Evolutionary conservation across 2,797 vertebrate genomes (phyloP), one percentile per base, ranked within the genome.

Genomic region (Hirundo rustica): DNA sequence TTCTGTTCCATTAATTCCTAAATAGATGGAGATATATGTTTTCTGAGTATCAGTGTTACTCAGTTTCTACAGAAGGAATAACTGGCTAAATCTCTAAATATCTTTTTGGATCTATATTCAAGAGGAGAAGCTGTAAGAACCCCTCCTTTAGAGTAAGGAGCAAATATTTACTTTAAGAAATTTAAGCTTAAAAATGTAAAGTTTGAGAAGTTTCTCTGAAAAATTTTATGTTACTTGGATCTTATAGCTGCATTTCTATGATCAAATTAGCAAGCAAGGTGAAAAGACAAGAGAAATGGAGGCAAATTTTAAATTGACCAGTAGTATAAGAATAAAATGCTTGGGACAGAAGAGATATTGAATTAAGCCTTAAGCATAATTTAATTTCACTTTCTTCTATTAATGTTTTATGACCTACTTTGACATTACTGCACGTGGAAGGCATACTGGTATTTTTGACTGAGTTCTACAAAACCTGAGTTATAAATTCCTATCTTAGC

Each of bases 401-500:
- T 73, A 80, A 68, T 85, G 40, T 85, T 91, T 95, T 91, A 93
- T 85, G 53, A 81, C 36, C 51, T 57, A 19, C 53, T 87, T 60
- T 86, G 82, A 88, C n/a, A 29, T 93, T 85, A 71, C 22, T 75
- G 36, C 72, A 71, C 20, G 12, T 51, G 25, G 42, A 72, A 83
- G 30, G 68, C 54, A n/a, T 36, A 8, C 42, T 61, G 32, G 27
- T 77, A 45, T 72, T 92, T 93, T 44, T 83, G 64, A 92, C 36
- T 45, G 26, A 93, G 34, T 67, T 71, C 45, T 79, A 45, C 38
- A 68, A 32, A 53, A 60, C 29, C 14, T 0, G 6, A 38, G 62
- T 87, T 50, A 67, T 55, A 92, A 91, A 83, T 92, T 78, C 54
- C 60, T 72, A 44, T 68, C 66, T 92, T 78, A 91, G 27, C 54